Evolutionary conservation across 2,888 invertebrate species (phyloP), one percentile per base, ranked within the genome.

Genomic region (Acanthococcus lagerstroemiae): DNA sequence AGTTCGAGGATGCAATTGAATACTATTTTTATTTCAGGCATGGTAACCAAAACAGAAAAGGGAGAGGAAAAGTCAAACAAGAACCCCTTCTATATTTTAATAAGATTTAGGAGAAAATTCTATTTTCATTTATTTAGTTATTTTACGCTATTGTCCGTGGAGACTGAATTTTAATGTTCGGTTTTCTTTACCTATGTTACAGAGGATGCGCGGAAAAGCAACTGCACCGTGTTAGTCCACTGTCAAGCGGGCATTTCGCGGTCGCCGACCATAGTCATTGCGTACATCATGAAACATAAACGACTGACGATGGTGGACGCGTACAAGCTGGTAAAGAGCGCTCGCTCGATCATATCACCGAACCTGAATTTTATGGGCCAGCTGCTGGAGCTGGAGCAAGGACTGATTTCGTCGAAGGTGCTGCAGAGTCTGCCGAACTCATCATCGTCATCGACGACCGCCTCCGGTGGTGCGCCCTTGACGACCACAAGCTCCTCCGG

Each of bases 171-270:
- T n/a, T n/a, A n/a, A n/a, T n/a, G n/a, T 54, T 3, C 50, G 30
- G 30, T 45, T 61, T 44, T 50, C 55, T 67, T 55, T 69, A 71
- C 72, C 72, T 71, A 70, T 73, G 68, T 82, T 82, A 19, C 82
- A 87, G 87, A 87, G 75, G 83, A 84, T 75, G 86, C 85, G 54
- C 80, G 84, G 77, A 84, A 81, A 78, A 82, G 75, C 66, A 87
- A 80, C 73, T 83, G 79, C 74, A 83, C 86, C 73, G 90, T 95
- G 46, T 80, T 95, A 74, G 86, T 95, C 68, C 95, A 95, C 78
- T 95, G 95, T 77, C 95, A 95, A 74, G 95, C 94, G 58, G 95
- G 95, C 60, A 90, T 95, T 57, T 95, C 94, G 65, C 83, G 95
- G 71, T 94, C 94, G 70, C 93, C 95, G 69, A 95, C 95, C 69